Conservation (phyloP, 1,140 invertebrate species). For the Drosophila paulistorum region DNA sequence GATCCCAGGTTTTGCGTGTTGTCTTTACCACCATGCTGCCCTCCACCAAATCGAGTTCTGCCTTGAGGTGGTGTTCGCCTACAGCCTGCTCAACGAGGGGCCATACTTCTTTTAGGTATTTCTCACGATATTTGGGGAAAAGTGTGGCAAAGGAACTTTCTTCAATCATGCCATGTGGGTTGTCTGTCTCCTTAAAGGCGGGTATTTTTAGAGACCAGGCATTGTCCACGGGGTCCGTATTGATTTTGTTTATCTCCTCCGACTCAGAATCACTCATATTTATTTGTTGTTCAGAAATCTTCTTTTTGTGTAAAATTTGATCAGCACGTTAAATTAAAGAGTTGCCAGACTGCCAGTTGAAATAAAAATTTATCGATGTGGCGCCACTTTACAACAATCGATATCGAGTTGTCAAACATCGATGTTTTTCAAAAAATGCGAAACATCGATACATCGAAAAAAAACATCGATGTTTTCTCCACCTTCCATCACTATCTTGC, state of each 20-base stretch:
- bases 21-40: conserved; percentile 97
- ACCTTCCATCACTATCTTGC: background rate
- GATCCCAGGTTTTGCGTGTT: conserved; percentile 99
- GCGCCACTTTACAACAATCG: background rate
- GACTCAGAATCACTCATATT: conserved; percentile 71
- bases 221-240: conserved; percentile 88
- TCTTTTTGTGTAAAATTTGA: background rate
- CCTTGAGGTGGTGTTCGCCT: conserved; percentile 90
- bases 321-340: background rate
- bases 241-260: conserved; percentile 43
- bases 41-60: conserved; percentile 97
- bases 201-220: conserved; percentile 96
- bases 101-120: conserved; percentile 98
- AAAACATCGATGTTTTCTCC: no score
- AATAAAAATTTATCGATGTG: background rate
- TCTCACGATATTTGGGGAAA: conserved; percentile 94
- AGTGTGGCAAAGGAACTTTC: conserved; percentile 89
- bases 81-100: conserved; percentile 95
- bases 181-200: conserved; percentile 94
- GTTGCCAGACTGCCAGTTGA: background rate
- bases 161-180: conserved; percentile 91
- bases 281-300: background rate
- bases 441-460: no score
- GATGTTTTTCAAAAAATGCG: no score
- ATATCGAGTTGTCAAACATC: no score